Base-by-base conservation (phyloP, 2,113 vertebrate species). In the Spermophilus dauricus region DNA sequence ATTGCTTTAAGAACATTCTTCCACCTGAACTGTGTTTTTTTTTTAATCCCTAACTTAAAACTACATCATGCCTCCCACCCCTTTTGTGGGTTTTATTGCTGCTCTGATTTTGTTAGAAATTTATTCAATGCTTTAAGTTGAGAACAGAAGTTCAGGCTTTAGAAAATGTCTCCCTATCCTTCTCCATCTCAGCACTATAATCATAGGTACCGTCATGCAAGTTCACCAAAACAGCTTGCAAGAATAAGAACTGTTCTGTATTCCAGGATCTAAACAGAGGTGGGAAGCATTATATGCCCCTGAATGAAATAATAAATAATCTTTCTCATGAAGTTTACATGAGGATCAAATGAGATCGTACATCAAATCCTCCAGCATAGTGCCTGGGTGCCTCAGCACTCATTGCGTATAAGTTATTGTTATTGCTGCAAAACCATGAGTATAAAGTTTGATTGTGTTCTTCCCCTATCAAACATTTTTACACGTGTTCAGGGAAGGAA, bases 1-100 rank as follows among this genome's bases (percentile, higher is more conserved):
- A 56, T 87, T 72, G 20, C n/a, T 96, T 86, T 78, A 30, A 90
- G 39, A 86, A 95, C 39, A 56, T 6, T 14, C 53, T 91, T 80
- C 63, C 12, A 7, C 39, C 42, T 63, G 10, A 82, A n/a, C 82
- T 18, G 53, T 39, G 20, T 1, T 83, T 72, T 61, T 39, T 32
- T 20, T 42, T 42, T 72, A 56, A 56, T 89, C 48, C 5, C 89
- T 80, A 93, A 34, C 20, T 70, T 76, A 95, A 51, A 86, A 92
- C 14, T 69, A 56, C 82, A 18, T 72, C 61, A 39, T 45, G 24
- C 8, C 9, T 9, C 61, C 58, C 24, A 22, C 3, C 11, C 14
- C 51, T 16, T 51, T 53, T 67, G 18, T 91, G 9, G 12, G 4
- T 86, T 85, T 42, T 45, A 24, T 7, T 8, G 13, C 70, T 75